Conservation (phyloP, 2,113 vertebrate genomes). For the Riparia riparia region DNA sequence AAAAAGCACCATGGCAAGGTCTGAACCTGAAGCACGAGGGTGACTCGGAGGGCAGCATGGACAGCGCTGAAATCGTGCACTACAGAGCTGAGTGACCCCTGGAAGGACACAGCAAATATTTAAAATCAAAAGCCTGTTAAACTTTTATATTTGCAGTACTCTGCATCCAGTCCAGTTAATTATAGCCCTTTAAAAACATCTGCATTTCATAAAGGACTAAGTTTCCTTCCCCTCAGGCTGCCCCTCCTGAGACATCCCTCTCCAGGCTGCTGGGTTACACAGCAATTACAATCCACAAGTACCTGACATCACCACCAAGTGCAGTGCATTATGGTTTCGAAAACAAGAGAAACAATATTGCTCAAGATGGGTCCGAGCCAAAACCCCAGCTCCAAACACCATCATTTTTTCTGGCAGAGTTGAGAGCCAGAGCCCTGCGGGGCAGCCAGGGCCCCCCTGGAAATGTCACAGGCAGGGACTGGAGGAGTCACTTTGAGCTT, state of each 20-base stretch:
- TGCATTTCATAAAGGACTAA: slow-evolving; percentile 71
- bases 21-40: neutral
- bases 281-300: slow-evolving; percentile 36
- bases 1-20: neutral
- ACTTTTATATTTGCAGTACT: slow-evolving; percentile 28
- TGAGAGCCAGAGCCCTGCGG: neutral
- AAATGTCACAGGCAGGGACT: neutral
- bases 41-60: neutral
- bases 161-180: slow-evolving; percentile 60
- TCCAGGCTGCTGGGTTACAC: slow-evolving; percentile 58
- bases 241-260: slow-evolving; percentile 41
- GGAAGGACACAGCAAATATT: slow-evolving; percentile 28
- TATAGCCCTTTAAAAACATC: slow-evolving; percentile 68
- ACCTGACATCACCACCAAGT: slow-evolving; percentile 60
- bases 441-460: neutral
- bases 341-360: slow-evolving; percentile 39
- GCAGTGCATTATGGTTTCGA: slow-evolving; percentile 36
- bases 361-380: slow-evolving; percentile 18
- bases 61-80: neutral
- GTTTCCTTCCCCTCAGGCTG: slow-evolving; percentile 38
- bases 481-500: neutral
- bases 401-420: neutral
- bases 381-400: slow-evolving; percentile 33
- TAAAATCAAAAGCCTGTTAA: slow-evolving; percentile 57
- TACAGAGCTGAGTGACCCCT: neutral